phyloP scores from a whole-genome alignment of 1,140 invertebrate species.

The Drosophila pectinifera region DNA sequence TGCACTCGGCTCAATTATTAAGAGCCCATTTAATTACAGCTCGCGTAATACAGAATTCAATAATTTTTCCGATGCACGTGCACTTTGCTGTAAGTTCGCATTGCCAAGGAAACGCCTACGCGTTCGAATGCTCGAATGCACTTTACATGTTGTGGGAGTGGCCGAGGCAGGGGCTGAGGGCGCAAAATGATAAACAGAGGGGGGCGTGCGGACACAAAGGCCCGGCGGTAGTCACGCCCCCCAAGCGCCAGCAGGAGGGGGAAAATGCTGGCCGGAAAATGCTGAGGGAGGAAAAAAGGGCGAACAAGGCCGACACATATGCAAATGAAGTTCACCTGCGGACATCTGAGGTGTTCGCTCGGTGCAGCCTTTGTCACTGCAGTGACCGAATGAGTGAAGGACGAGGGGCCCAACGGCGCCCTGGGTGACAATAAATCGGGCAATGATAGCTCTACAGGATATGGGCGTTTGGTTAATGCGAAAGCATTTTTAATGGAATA shows the following conservation, averaged over 20 bases:
- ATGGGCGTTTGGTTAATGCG: constrained; percentile 51
- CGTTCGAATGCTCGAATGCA: constrained; percentile 42
- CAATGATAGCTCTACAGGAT: constrained; percentile 50
- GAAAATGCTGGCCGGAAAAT: neutral
- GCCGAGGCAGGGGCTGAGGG: constrained; percentile 2
- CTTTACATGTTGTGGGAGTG: constrained; percentile 47
- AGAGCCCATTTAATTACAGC: constrained; percentile 13
- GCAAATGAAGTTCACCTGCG: constrained; percentile 47
- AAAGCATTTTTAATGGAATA: constrained; percentile 45
- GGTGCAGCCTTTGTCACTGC: constrained; percentile 16
- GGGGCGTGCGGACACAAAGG: constrained; percentile 35
- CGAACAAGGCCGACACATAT: constrained; percentile 40
- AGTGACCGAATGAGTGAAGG: constrained; percentile 15
- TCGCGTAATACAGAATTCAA: neutral
- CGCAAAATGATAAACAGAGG: constrained; percentile 36
- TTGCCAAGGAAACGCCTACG: constrained; percentile 17
- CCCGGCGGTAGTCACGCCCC: constrained; percentile 23
- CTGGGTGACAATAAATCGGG: constrained; percentile 52
- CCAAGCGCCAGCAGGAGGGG: constrained; percentile 8
- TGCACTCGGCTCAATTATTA: constrained; percentile 1
- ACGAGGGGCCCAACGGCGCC: constrained; percentile 5
- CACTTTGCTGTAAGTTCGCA: neutral
- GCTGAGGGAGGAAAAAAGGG: constrained; percentile 1
- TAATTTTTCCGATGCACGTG: neutral
- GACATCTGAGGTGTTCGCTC: constrained; percentile 44